Percentiles rank a stretch among this genome's conserved stretches.
phyloP scores from a whole-genome alignment of 1,140 invertebrate genomes.

The Drosophila grimshawi region DNA sequence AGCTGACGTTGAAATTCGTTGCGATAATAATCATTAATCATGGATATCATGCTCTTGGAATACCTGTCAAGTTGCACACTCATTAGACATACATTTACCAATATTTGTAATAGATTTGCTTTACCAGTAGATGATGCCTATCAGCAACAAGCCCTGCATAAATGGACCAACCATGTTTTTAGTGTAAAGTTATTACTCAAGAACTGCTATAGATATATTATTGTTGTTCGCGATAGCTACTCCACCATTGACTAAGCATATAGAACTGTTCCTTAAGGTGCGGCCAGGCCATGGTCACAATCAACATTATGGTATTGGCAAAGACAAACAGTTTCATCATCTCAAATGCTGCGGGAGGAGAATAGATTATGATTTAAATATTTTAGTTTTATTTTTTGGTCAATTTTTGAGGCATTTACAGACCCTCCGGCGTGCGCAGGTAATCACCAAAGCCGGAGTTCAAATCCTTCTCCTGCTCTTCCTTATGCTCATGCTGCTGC shows the following conservation, averaged over 20 bases:
- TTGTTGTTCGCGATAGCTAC: constrained; percentile 49
- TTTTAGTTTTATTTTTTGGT: neutral
- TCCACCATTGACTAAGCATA: constrained; percentile 73
- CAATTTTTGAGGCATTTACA: constrained; percentile 45
- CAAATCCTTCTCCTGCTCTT: constrained; percentile 72
- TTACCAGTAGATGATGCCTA: constrained; percentile 83
- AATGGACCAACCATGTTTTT: constrained; percentile 77
- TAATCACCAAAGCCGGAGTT: constrained; percentile 83
- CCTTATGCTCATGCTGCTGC: constrained; percentile 43
- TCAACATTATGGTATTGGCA: constrained; percentile 80
- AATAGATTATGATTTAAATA: neutral
- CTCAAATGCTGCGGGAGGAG: constrained; percentile 62
- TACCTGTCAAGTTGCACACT: constrained; percentile 26
- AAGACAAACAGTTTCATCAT: constrained; percentile 84
- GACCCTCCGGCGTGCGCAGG: constrained; percentile 79
- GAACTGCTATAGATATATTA: neutral
- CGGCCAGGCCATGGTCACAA: constrained; percentile 83
- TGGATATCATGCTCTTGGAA: constrained; percentile 79
- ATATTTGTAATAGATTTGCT: neutral
- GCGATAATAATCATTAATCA: constrained; percentile 84
- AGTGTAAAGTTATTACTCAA: neutral
- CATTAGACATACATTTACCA: neutral
- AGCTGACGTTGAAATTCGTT: constrained; percentile 77
- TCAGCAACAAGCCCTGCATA: constrained; percentile 74
- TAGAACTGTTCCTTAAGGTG: constrained; percentile 73